These are phyloP conservation scores for Magallana angulata DNA, from an alignment of 1,140 invertebrate species.

Conservation along the genomic window DNA sequence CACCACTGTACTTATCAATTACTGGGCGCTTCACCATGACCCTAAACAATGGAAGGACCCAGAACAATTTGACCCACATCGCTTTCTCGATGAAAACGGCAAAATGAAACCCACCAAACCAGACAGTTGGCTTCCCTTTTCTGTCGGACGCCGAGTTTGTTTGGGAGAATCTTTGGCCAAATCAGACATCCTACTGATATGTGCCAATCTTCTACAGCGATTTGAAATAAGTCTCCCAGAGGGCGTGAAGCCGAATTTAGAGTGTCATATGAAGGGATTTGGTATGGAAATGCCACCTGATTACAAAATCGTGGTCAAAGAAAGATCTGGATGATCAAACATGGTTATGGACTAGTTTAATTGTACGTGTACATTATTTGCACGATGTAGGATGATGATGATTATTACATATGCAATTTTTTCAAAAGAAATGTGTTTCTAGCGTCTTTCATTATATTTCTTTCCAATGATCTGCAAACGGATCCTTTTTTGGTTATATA, in stretches of 20 bases:
- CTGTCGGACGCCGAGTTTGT: slow-evolving; percentile 59
- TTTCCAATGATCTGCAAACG: no score
- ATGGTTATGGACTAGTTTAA: background rate
- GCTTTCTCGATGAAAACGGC: slow-evolving; percentile 73
- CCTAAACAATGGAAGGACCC: slow-evolving; percentile 86
- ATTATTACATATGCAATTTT: no score
- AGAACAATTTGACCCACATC: slow-evolving; percentile 87
- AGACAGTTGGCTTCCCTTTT: slow-evolving; percentile 59
- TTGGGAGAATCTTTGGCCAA: slow-evolving; percentile 59
- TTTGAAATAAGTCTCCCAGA: slow-evolving; percentile 40
- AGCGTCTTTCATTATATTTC: no score
- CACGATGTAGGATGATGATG: no score
- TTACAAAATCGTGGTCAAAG: background rate
- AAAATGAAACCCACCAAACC: slow-evolving; percentile 58
- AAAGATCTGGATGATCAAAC: background rate
- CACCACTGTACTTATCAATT: slow-evolving; percentile 92
- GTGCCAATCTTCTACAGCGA: slow-evolving; percentile 34
- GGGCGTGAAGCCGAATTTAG: slow-evolving; percentile 10
- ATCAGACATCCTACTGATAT: slow-evolving; percentile 55
- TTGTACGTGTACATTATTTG: no score
- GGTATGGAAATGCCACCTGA: background rate
- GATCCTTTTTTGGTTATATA: no score
- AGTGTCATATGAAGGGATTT: background rate
- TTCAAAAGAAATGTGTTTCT: no score
- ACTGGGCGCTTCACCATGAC: slow-evolving; percentile 87